Percentiles rank a stretch among this genome's conserved stretches.
Conservation (phyloP, 2,113 vertebrate genomes). For the Plotosus lineatus region DNA sequence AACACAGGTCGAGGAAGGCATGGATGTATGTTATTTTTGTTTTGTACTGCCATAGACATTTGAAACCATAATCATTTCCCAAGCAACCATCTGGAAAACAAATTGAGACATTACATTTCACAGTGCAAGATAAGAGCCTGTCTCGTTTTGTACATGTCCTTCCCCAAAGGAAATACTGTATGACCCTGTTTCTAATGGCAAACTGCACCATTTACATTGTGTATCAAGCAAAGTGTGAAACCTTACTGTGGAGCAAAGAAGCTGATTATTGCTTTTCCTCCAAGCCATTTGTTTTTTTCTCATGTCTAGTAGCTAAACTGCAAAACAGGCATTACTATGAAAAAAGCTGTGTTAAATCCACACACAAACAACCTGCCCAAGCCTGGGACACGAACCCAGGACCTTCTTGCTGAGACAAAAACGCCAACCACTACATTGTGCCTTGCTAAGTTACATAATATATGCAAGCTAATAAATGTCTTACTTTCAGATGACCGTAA, state of each 20-base stretch:
- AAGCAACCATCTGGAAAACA: constrained; percentile 1
- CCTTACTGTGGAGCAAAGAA: neutral
- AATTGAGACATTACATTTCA: constrained; percentile 20
- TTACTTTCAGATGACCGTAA: no score
- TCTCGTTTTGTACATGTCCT: neutral
- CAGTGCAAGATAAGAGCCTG: constrained; percentile 3
- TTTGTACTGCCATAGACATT: neutral
- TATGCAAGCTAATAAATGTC: no score
- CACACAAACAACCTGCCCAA: no score
- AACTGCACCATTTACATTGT: constrained; percentile 20
- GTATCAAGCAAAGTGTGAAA: neutral
- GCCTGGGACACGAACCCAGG: no score
- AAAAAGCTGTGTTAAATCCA: no score
- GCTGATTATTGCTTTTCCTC: constrained; percentile 13
- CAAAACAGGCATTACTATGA: no score
- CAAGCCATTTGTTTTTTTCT: neutral
- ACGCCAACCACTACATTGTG: no score
- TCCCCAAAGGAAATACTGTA: constrained; percentile 9
- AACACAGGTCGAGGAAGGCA: neutral
- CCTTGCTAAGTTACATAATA: no score
- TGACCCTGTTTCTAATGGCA: neutral
- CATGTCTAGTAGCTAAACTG: neutral
- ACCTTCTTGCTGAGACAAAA: no score
- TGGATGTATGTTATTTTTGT: neutral
- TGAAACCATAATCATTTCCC: constrained; percentile 7